Base-by-base conservation (phyloP, 2,113 vertebrate genomes). In the Pelobates fuscus region DNA sequence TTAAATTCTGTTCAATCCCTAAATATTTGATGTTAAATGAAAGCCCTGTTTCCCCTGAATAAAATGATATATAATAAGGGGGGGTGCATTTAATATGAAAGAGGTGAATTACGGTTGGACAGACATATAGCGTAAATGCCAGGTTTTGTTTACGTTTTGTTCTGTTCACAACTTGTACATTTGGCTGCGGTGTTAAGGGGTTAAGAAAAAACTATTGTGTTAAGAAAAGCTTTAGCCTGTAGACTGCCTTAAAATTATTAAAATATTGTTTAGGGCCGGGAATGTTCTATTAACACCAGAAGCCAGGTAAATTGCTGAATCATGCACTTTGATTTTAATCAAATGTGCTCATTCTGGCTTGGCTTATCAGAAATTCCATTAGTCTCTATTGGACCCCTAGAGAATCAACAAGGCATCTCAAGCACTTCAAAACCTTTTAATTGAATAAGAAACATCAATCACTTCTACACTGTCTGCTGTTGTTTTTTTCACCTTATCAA, bases 301-400 rank as follows among this genome's bases (percentile, higher is more conserved):
- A 65, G 46, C 25, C 18, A 67, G 54, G 65, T 24, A 77, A 68
- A 68, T 66, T 68, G 73, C 73, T 77, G 73, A 77, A 60, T 77
- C 73, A 77, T 77, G 18, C 27, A 32, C 73, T 68, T 77, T 77
- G 64, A 68, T 77, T 67, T 77, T 77, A 61, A 77, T 77, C 73
- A 77, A 44, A 68, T 68, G 41, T 77, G 73, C 65, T 77, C 73
- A 77, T 67, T 54, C 73, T 77, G 73, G 73, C 73, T 67, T 77
- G 59, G 46, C 65, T 77, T 68, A 77, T 77, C 73, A 77, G 65
- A 77, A 77, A 77, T 77, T 77, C 73, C 73, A 77, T 77, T 77
- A 77, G 73, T 61, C 64, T 77, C 73, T 68, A 77, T 61, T 60
- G 64, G 55, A 37, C 71, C 72, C 65, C 65, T 60, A 61, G 73